Base-by-base conservation (phyloP, 2,888 invertebrate genomes). In the Plusia festucae region DNA sequence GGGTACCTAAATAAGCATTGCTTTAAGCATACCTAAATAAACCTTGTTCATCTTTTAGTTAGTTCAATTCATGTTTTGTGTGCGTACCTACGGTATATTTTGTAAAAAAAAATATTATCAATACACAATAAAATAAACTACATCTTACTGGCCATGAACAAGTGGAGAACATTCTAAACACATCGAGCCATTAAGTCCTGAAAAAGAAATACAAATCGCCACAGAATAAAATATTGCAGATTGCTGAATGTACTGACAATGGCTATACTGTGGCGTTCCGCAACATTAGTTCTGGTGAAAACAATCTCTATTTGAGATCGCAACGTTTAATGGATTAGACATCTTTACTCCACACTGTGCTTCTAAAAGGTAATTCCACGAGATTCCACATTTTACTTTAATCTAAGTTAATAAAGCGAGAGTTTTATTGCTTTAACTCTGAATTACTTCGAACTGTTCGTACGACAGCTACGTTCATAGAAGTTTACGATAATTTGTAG, bases 261-360 rank as follows among this genome's bases (percentile, higher is more conserved):
- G 24, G 30, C 9, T 24, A 44, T 27, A 55, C 32, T 71, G 44
- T 60, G 30, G 24, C 46, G 79, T 74, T 74, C 69, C 81, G 68
- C 55, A 66, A 79, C 72, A 75, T 75, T 79, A 79, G 51, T 49
- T 58, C 22, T 30, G 24, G 30, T 53, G 75, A 71, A 74, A 74
- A 70, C 65, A 22, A 49, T 20, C 64, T 53, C 40, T 44, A 64
- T 60, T 69, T 65, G 65, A 59, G 57, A 56, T 62, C 27, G 15
- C 15, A 52, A 30, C 27, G 27, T 63, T 53, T 65, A n/a, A 70
- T 73, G 46, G 53, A 70, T 66, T 62, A 67, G 18, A 53, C 34
- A 53, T 18, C 40, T 63, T 55, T 73, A 51, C 46, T 20, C 11
- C 11, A 18, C 44, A 49, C 20, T 49, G 46, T 46, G 46, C 11